Conservation (phyloP, 2,113 vertebrate genomes). For the Neodontobutis hainanensis region DNA sequence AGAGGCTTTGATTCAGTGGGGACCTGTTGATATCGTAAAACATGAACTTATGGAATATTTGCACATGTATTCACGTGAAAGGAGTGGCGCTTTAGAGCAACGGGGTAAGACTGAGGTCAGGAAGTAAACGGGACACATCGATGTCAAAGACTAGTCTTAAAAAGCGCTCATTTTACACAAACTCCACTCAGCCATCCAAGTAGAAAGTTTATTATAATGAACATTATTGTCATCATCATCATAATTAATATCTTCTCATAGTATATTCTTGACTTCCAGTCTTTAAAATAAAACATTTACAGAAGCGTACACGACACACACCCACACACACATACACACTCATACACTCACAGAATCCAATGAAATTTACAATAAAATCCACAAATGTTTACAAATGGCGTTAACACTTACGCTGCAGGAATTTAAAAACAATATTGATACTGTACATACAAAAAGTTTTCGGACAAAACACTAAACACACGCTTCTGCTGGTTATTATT, state of each 20-base stretch:
- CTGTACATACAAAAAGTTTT: slow-evolving; percentile 85
- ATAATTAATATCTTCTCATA: slow-evolving; percentile 61
- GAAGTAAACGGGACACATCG: neutral
- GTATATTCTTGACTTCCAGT: slow-evolving; percentile 89
- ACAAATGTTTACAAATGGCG: slow-evolving; percentile 71
- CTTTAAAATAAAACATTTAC: slow-evolving; percentile 91
- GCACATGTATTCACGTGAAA: slow-evolving; percentile 2
- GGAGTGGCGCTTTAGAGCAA: neutral
- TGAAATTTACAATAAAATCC: slow-evolving; percentile 83
- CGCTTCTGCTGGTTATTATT: slow-evolving; percentile 89
- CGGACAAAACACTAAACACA: slow-evolving; percentile 88
- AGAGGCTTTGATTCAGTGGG: slow-evolving; percentile 55
- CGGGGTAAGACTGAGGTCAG: slow-evolving; percentile 2
- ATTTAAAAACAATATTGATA: slow-evolving; percentile 88
- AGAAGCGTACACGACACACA: slow-evolving; percentile 88
- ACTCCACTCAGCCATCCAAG: slow-evolving; percentile 80
- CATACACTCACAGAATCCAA: slow-evolving; percentile 84
- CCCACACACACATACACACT: slow-evolving; percentile 83
- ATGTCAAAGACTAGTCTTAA: slow-evolving; percentile 12
- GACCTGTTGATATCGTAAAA: slow-evolving; percentile 71
- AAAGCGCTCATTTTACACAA: slow-evolving; percentile 38
- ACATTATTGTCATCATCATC: slow-evolving; percentile 45
- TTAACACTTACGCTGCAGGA: neutral
- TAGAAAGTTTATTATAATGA: slow-evolving; percentile 93
- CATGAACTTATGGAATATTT: slow-evolving; percentile 14